A percentile compares a stretch with the other conserved stretches of the same genome.
These are phyloP conservation scores for Euplagia quadripunctaria DNA, from an alignment of 2,888 invertebrate species.

Conservation along the genomic window DNA sequence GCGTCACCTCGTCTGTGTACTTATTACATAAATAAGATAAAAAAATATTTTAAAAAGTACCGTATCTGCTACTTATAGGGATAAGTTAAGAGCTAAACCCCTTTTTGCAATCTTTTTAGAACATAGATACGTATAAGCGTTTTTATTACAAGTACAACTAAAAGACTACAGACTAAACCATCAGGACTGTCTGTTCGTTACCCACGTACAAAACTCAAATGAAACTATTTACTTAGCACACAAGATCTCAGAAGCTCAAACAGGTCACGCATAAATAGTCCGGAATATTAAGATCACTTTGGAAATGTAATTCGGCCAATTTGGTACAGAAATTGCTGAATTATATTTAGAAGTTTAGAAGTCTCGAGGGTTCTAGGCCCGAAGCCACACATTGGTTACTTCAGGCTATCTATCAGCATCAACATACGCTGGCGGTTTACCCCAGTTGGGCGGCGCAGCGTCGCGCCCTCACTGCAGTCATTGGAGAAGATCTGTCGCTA, in stretches of 20 bases:
- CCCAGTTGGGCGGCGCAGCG: too few species aligned
- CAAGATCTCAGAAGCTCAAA: constrained; percentile 27
- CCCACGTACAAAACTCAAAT: constrained; percentile 37
- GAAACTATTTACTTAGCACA: constrained; percentile 38
- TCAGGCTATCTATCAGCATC: neutral
- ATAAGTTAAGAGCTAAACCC: too few species aligned
- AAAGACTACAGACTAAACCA: constrained; percentile 6
- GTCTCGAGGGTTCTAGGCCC: neutral
- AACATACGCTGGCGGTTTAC: too few species aligned
- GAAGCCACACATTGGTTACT: neutral
- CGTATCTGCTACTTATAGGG: neutral
- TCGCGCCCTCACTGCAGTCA: too few species aligned
- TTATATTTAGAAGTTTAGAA: constrained; percentile 23
- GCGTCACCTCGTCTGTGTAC: too few species aligned
- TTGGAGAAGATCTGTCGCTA: too few species aligned
- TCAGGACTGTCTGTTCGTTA: constrained; percentile 18
- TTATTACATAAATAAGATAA: too few species aligned
- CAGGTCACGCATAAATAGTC: constrained; percentile 27
- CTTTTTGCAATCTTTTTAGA: too few species aligned
- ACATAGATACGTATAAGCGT: too few species aligned
- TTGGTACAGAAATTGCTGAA: constrained; percentile 25
- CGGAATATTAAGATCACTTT: constrained; percentile 29
- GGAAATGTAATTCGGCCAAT: constrained; percentile 23
- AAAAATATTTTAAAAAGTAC: neutral
- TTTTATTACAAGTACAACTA: neutral